These are phyloP conservation scores for Ceyx melanurus DNA, from an alignment of 2,113 vertebrate species.

Conservation along the genomic window DNA sequence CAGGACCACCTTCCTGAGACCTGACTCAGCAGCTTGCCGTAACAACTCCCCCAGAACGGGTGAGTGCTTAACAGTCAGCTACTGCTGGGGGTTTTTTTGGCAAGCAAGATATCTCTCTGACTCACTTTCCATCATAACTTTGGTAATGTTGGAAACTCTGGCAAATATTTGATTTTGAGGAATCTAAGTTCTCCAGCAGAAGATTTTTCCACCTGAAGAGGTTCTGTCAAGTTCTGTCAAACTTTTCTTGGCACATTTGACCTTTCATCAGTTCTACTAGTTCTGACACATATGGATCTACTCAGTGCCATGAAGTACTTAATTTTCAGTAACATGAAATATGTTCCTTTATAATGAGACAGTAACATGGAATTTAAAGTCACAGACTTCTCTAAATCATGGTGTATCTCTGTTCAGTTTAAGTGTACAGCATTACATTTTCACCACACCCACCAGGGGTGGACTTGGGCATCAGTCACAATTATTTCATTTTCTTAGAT, in stretches of 20 bases:
- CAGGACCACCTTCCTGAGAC: rapidly evolving
- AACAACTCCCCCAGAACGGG: background rate
- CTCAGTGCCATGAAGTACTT: background rate
- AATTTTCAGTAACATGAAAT: background rate
- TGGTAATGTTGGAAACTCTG: background rate
- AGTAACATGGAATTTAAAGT: background rate
- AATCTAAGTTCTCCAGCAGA: background rate
- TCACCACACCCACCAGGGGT: background rate
- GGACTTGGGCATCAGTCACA: background rate
- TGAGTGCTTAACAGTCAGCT: background rate
- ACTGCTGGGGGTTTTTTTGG: background rate
- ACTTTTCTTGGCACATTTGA: background rate
- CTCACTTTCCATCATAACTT: background rate
- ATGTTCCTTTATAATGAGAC: background rate
- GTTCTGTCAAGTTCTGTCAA: background rate
- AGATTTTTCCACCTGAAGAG: background rate
- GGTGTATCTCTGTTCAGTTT: background rate
- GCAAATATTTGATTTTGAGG: conserved; percentile 7
- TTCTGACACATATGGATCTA: background rate
- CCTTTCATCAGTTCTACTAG: background rate
- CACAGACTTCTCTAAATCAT: background rate
- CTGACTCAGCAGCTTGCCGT: background rate
- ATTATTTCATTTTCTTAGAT: background rate
- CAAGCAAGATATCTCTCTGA: background rate
- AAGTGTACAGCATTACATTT: background rate